phyloP scores from a whole-genome alignment of 37 sponge, comb jelly and placozoan genomes.

The Bolinopsis microptera region DNA sequence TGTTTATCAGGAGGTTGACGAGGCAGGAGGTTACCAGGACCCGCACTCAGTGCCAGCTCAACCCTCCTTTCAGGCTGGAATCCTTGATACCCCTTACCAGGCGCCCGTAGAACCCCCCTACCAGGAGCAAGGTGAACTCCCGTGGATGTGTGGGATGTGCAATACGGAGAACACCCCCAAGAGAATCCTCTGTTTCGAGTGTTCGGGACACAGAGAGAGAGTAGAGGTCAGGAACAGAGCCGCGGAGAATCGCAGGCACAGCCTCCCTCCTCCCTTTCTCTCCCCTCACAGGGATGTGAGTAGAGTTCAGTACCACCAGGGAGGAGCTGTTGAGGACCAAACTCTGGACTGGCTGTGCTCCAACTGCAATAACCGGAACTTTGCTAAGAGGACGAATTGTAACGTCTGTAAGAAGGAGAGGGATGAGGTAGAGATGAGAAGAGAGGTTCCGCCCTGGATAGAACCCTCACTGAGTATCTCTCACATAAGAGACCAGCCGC shows the following conservation, averaged over 20 bases:
- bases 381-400: neutral
- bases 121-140: neutral
- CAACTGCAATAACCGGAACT: conserved; percentile 3
- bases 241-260: neutral
- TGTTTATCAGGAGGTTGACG: neutral
- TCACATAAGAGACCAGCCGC: neutral
- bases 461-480: neutral
- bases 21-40: conserved; percentile 15
- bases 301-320: neutral
- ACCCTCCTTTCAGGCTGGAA: neutral
- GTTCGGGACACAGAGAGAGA: conserved; percentile 50
- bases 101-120: neutral
- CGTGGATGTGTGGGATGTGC: conserved; percentile 59
- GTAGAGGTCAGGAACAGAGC: conserved; percentile 55
- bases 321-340: conserved; percentile 25
- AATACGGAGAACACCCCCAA: conserved; percentile 29
- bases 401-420: neutral
- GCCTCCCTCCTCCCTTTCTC: neutral
- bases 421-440: neutral
- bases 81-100: neutral
- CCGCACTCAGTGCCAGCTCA: neutral
- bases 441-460: neutral
- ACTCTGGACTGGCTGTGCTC: conserved; percentile 27
- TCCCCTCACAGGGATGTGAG: neutral
- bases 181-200: conserved; percentile 53